Evolutionary conservation across 2,888 invertebrate species (phyloP), one percentile per base, ranked within the genome.

Genomic region (Linnaemya vulpina): DNA sequence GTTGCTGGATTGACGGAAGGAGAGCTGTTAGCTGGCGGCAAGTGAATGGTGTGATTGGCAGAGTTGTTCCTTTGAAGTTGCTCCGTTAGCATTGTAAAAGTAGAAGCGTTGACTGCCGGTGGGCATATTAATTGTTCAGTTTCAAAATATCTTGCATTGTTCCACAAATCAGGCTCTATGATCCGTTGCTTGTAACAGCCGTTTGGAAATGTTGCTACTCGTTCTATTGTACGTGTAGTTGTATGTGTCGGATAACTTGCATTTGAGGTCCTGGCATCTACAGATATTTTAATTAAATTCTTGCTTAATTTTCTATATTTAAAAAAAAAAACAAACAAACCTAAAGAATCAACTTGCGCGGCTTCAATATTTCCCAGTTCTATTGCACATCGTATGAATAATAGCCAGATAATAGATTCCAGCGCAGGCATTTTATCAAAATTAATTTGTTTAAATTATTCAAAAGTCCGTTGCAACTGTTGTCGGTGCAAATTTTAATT

Each of bases 71-170:
- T 55, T 17, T 51, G 51, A 3, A 35, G 25, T 60, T 67, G 77
- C 11, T 74, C 17, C 0, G 43, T 40, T 17, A 67, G 15, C 11
- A 46, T 38, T 43, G 71, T 17, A n/a, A 68, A 53, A 15, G 38
- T 22, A 2, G 75, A 17, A 11, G 70, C 46, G 53, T 67, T 76
- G 3, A 84, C 75, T 3, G 25, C 17, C 10, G 75, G 46, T 53
- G 84, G 76, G 38, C 84, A 84, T 62, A 68, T 68, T 46, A 80
- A 58, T 38, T 84, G 65, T 68, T 71, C 76, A n/a, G 80, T 73
- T 67, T 71, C 35, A 22, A 60, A 76, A 51, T 62, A 84, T 49
- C 73, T 60, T 25, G 9, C 30, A 0, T 25, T 13, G 25, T 77
- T 76, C 20, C 22, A 58, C 10, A 65, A 13, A 30, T 84, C 80